Conservation (phyloP, 2,797 vertebrate genomes). For the Acipenser oxyrinchus region DNA sequence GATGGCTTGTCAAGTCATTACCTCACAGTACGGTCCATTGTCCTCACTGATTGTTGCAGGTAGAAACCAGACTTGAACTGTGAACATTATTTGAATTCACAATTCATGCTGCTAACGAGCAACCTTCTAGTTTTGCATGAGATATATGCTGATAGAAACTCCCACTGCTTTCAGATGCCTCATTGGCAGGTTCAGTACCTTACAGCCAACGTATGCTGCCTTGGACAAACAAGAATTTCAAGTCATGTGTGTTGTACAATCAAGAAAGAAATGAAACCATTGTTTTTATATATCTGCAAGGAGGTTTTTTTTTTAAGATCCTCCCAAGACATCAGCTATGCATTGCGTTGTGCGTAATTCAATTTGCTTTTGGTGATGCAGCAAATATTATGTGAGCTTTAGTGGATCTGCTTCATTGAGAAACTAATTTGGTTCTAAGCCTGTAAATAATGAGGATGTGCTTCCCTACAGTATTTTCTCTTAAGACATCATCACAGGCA, state of each 20-base stretch:
- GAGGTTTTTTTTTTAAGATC: not conserved
- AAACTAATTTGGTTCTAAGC: conserved; percentile 6
- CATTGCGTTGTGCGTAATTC: conserved; percentile 7
- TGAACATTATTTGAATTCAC: too few relatives aligned
- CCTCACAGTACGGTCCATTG: not conserved
- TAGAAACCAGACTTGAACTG: too few relatives aligned
- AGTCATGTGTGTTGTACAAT: not conserved
- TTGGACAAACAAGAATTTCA: not conserved
- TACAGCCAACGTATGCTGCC: too few relatives aligned
- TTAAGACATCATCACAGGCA: not conserved
- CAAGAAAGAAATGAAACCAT: not conserved
- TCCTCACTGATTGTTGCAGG: too few relatives aligned
- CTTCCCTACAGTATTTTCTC: not conserved
- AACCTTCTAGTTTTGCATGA: too few relatives aligned
- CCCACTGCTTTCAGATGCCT: too few relatives aligned
- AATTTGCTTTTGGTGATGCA: conserved; percentile 7
- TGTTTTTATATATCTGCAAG: not conserved
- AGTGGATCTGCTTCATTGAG: not conserved
- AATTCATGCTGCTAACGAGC: too few relatives aligned
- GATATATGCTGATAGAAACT: too few relatives aligned
- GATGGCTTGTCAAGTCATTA: conserved; percentile 3
- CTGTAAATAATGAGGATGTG: conserved; percentile 2
- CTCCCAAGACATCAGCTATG: not conserved
- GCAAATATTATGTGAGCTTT: not conserved
- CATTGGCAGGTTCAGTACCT: too few relatives aligned